Conservation (phyloP, 2,113 vertebrate species). For the Corythornis madagascariensis region DNA sequence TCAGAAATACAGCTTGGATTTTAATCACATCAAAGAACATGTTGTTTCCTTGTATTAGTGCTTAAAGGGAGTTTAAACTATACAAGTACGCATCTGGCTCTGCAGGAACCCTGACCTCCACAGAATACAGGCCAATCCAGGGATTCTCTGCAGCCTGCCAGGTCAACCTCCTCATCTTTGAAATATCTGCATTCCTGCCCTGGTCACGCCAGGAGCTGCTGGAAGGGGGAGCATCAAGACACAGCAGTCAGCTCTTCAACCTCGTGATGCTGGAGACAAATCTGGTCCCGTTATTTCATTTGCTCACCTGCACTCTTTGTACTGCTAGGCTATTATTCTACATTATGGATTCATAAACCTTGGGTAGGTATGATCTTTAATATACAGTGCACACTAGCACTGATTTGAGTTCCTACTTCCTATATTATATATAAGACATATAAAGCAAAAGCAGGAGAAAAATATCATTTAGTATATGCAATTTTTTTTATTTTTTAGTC, state of each 20-base stretch:
- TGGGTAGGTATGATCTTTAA: neutral
- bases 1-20: slow-evolving; percentile 9
- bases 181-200: neutral
- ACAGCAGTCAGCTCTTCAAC: neutral
- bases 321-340: neutral
- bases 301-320: neutral
- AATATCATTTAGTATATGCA: neutral
- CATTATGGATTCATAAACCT: neutral
- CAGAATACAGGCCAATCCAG: neutral
- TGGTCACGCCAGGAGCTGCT: neutral
- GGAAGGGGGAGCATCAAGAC: neutral
- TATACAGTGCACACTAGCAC: neutral
- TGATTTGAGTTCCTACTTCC: neutral
- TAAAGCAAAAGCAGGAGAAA: neutral
- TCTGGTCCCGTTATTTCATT: neutral
- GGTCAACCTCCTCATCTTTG: neutral
- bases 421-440: neutral
- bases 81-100: neutral
- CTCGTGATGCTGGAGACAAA: neutral
- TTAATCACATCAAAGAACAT: slow-evolving; percentile 5
- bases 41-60: neutral
- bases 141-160: neutral
- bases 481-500: neutral
- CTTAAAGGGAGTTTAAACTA: neutral
- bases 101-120: neutral